Evolutionary conservation across 2,797 vertebrate genomes (phyloP).

Genomic region (Kryptopterus vitreolus): DNA sequence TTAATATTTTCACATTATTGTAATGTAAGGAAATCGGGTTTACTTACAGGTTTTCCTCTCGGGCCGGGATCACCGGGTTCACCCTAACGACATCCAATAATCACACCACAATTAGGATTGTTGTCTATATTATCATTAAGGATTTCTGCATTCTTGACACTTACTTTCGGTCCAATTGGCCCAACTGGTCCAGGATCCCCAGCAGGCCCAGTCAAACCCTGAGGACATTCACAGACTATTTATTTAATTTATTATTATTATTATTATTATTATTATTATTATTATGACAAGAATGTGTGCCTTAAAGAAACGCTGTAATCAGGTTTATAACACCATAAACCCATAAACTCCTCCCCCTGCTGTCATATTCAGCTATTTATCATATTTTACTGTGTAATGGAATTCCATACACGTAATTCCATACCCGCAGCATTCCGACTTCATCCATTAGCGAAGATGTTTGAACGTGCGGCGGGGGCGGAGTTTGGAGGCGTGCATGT

Average conservation of each 20-base stretch:
- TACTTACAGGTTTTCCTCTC: conserved; percentile 84
- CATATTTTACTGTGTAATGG: too few relatives aligned
- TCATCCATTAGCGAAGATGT: too few relatives aligned
- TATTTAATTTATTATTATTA: too few relatives aligned
- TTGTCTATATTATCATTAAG: not conserved
- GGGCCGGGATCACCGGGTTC: conserved; percentile 81
- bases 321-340: too few relatives aligned
- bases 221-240: not conserved
- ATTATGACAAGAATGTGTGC: too few relatives aligned
- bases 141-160: conserved; percentile 25
- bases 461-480: too few relatives aligned
- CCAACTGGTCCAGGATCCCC: conserved; percentile 80
- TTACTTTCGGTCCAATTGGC: conserved; percentile 82
- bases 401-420: too few relatives aligned
- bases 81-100: conserved; percentile 66
- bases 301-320: not conserved
- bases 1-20: too few relatives aligned
- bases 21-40: not conserved
- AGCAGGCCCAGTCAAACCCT: conserved; percentile 89
- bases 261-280: too few relatives aligned
- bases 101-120: not conserved
- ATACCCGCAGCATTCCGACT: too few relatives aligned
- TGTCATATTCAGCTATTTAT: not conserved
- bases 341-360: not conserved
- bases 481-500: too few relatives aligned